Evolutionary conservation across 2,888 invertebrate genomes (phyloP), one percentile per base, ranked within the genome.

Genomic region (Drosophila leonis): DNA sequence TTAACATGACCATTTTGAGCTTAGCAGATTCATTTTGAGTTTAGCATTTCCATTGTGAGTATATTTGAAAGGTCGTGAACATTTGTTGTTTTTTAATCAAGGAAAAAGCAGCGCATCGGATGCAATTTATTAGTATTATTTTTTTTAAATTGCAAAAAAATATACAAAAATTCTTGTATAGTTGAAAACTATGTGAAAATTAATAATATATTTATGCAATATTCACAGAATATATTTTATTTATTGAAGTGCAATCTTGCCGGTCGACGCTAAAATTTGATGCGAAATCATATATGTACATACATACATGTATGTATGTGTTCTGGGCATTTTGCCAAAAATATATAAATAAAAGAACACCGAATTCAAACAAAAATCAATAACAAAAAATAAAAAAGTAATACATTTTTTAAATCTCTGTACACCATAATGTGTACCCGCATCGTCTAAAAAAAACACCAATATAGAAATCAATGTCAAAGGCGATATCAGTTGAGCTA

Each of bases 311-410:
- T 7, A 18, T 46, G 31, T 37, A 41, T 65, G 61, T 57, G 48
- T 70, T 54, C 48, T 52, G 72, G 71, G 71, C 63, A 65, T 27
- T 73, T 65, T 65, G 70, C 64, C 64, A 80, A 77, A 66, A 72
- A 57, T 65, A 56, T 55, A 55, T 59, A 71, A 73, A 66, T 68
- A 56, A 72, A 71, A 59, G 69, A 64, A 63, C 24, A 59, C 62
- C 31, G 49, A 49, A 31, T 64, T 59, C 73, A 69, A 62, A 57
- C 62, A 49, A 85, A 80, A 83, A 84, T 88, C 80, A 83, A 80
- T 82, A 80, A 56, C 51, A 68, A 41, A 35, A 31, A 31, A n/a
- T n/a, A 31, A 31, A 29, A 54, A 48, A 48, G 24, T 24, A 15
- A 29, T n/a, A 48, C 2, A n/a, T n/a, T 49, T 31, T 4, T 20